phyloP scores from a whole-genome alignment of 2,888 invertebrate genomes.

The Bedellia somnulentella region DNA sequence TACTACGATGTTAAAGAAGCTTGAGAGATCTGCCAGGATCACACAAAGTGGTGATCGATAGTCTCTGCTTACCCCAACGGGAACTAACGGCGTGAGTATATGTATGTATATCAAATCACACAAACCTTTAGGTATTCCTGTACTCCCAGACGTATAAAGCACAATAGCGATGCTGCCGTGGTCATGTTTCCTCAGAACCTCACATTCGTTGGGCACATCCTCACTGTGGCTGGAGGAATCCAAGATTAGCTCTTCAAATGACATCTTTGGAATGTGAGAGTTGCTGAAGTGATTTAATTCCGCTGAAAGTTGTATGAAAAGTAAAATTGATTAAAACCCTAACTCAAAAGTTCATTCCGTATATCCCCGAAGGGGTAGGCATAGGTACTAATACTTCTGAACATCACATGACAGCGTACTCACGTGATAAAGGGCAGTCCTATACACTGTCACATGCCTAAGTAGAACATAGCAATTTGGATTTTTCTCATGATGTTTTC shows the following conservation, averaged over 20 bases:
- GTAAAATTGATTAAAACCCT: too few relatives aligned
- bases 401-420: too few relatives aligned
- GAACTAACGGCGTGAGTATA: background rate
- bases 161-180: constrained; percentile 67
- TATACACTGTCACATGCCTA: too few relatives aligned
- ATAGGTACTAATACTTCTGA: too few relatives aligned
- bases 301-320: too few relatives aligned
- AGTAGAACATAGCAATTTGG: too few relatives aligned
- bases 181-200: constrained; percentile 32
- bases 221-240: constrained; percentile 39
- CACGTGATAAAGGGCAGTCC: too few relatives aligned
- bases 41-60: background rate
- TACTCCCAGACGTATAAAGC: constrained; percentile 87
- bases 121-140: constrained; percentile 82
- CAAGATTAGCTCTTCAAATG: constrained; percentile 50
- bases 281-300: too few relatives aligned
- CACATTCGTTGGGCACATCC: constrained; percentile 32
- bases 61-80: background rate
- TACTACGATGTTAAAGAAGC: background rate
- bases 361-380: too few relatives aligned
- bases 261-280: constrained; percentile 31
- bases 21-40: background rate
- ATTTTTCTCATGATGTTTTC: too few relatives aligned
- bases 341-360: too few relatives aligned
- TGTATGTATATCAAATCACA: background rate